Evolutionary conservation across 2,888 invertebrate genomes (phyloP), one percentile per base, ranked within the genome.

Genomic region (Acronicta leporina): DNA sequence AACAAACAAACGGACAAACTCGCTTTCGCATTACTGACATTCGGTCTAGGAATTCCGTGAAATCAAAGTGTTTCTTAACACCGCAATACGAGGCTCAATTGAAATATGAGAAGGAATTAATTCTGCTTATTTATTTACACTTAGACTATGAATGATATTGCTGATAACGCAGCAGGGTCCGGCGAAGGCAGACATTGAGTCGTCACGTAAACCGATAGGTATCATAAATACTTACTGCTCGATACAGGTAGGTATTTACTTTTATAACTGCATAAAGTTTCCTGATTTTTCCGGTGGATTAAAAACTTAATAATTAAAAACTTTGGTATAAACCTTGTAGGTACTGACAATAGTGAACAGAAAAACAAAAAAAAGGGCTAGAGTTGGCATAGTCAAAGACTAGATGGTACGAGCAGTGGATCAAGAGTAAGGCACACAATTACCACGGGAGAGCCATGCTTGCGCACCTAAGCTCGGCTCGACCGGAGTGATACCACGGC

Each of bases 61-160:
- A 70, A 15, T 49, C 40, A 49, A 43, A 45, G 47, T 1, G 65
- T 70, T 60, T 70, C 60, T 65, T 41, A 45, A 53, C 52, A 49
- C 16, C 41, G 52, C 45, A 60, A 56, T 50, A 41, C 20, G 66
- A 68, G 16, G 45, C 16, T 27, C 2, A n/a, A 43, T n/a, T 44
- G 71, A 61, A 65, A 69, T 69, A 4, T 15, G 71, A 68, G 55
- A 44, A 41, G 11, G n/a, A 6, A 56, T 13, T 53, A 43, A 53
- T 55, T 50, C 2, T 50, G 49, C 46, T 49, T 60, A 43, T 68
- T 45, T 30, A 27, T 70, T 40, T 33, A 59, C 35, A 44, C 2
- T 53, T 55, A 50, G 60, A 60, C 52, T 56, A 70, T 53, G 53
- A 70, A 70, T 44, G 61, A n/a, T 33, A 56, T 10, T 44, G 69